Evolutionary conservation across 2,888 invertebrate genomes (phyloP).

Genomic region (Apamea sordens): DNA sequence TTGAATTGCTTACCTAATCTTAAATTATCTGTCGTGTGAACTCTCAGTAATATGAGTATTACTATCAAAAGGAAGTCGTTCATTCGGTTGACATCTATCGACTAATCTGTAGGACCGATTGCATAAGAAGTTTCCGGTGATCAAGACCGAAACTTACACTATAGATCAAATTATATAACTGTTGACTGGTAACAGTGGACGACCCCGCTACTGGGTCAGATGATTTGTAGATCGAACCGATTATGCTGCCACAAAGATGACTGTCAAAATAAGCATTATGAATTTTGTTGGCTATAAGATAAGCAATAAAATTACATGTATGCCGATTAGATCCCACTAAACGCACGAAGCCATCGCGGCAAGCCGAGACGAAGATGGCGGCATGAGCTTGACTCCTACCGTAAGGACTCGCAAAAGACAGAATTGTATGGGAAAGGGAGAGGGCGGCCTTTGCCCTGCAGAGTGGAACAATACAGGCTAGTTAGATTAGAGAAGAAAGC

Average conservation of each 20-base stretch:
- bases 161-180: conserved; percentile 29
- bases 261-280: background rate
- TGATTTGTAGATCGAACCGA: background rate
- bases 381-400: no score
- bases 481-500: background rate
- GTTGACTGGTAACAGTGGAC: background rate
- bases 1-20: background rate
- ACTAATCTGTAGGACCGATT: conserved; percentile 7
- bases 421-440: no score
- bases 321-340: no score
- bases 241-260: background rate
- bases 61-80: conserved; percentile 25
- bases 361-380: no score
- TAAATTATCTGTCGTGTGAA: background rate
- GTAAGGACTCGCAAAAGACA: no score
- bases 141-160: conserved; percentile 29
- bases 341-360: no score
- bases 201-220: conserved; percentile 35
- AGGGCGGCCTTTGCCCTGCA: no score
- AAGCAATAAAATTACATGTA: no score
- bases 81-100: conserved; percentile 8
- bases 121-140: conserved; percentile 33
- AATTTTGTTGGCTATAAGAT: background rate
- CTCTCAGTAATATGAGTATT: conserved; percentile 2
- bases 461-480: no score